A percentile compares a stretch with the other conserved stretches of the same genome.
phyloP scores from a whole-genome alignment of 2,113 vertebrate genomes.

The Oncorhynchus mykiss region DNA sequence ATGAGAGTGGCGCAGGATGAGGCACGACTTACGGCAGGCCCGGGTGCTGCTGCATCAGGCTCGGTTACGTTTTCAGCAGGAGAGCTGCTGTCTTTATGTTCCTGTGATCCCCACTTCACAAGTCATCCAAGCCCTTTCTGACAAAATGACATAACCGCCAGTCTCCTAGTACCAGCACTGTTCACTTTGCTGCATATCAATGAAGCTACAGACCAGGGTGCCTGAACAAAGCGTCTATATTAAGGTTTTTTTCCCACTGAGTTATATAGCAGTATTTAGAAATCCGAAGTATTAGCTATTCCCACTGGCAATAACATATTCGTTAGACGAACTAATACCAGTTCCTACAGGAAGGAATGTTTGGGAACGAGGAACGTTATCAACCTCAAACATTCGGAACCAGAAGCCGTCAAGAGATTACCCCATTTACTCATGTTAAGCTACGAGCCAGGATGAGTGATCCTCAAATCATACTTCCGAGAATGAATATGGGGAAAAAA shows the following conservation, averaged over 20 bases:
- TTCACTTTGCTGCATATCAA: constrained; percentile 54
- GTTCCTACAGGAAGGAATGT: not conserved
- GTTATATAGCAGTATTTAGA: constrained; percentile 21
- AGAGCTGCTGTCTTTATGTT: constrained; percentile 61
- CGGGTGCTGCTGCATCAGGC: constrained; percentile 50
- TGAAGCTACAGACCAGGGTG: constrained; percentile 41
- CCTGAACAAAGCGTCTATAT: constrained; percentile 12
- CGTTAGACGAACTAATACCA: no score
- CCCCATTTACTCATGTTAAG: not conserved
- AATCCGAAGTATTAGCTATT: constrained; percentile 10
- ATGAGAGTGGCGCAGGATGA: constrained; percentile 66
- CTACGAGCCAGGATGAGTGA: not conserved
- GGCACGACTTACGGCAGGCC: constrained; percentile 62
- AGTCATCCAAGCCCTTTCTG: not conserved
- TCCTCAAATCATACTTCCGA: constrained; percentile 24
- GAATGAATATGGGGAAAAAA: not conserved
- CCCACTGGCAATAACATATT: not conserved
- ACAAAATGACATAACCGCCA: not conserved
- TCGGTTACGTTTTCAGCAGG: constrained; percentile 68
- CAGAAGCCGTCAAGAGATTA: not conserved
- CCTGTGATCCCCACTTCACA: constrained; percentile 24
- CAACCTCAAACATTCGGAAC: not conserved
- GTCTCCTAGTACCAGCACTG: not conserved
- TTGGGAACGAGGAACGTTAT: not conserved
- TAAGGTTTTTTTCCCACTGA: constrained; percentile 23